phyloP scores from a whole-genome alignment of 2,888 invertebrate genomes.

The Drosophila phalerata region DNA sequence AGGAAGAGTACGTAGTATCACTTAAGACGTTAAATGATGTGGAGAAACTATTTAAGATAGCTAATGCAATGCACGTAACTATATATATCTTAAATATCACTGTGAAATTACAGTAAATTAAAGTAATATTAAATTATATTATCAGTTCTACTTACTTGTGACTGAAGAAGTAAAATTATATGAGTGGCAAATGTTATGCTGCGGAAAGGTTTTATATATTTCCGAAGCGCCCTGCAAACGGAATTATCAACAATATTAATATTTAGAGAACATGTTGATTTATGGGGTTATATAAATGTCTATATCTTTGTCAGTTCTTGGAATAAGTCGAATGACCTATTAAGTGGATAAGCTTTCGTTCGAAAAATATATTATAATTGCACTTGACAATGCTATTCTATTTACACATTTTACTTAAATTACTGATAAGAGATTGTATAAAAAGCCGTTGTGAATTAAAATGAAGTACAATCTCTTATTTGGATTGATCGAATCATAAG shows the following conservation, averaged over 20 bases:
- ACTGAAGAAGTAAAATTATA: neutral
- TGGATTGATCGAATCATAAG: slow-evolving; percentile 25
- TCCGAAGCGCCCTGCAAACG: neutral
- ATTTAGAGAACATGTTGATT: slow-evolving; percentile 4
- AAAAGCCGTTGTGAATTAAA: slow-evolving; percentile 30
- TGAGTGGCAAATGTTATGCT: neutral
- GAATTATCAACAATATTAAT: slow-evolving; percentile 1
- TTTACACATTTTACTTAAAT: slow-evolving; percentile 4
- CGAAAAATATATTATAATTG: slow-evolving; percentile 22
- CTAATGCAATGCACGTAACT: slow-evolving; percentile 4
- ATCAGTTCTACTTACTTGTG: slow-evolving; percentile 31
- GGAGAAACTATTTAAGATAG: neutral
- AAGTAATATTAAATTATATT: neutral
- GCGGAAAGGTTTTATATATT: slow-evolving; percentile 29
- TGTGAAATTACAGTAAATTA: neutral
- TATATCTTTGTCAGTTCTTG: neutral
- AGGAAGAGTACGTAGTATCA: neutral
- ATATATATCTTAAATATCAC: slow-evolving; percentile 29
- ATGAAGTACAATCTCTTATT: slow-evolving; percentile 14
- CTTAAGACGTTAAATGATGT: neutral
- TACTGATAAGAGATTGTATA: slow-evolving; percentile 34
- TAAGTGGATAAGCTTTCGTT: slow-evolving; percentile 19
- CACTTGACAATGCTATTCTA: slow-evolving; percentile 26
- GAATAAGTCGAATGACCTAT: slow-evolving; percentile 13
- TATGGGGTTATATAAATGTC: neutral